These are phyloP conservation scores for Phyllopteryx taeniolatus DNA, from an alignment of 2,113 vertebrate species.

Conservation along the genomic window DNA sequence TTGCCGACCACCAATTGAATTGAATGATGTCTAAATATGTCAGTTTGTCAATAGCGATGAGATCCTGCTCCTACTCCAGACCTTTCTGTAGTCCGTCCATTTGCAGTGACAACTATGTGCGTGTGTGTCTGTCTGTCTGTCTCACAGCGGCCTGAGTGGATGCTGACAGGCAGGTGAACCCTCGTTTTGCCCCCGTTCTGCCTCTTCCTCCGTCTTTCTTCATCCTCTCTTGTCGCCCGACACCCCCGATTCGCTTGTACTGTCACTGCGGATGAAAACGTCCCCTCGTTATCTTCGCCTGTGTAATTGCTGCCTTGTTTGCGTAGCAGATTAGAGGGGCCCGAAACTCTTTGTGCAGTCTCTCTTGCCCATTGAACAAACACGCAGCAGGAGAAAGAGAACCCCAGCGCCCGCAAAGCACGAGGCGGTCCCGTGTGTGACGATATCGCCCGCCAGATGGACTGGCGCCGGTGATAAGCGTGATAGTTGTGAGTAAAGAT, in stretches of 20 bases:
- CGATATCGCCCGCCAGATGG: conserved; percentile 59
- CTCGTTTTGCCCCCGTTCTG: conserved; percentile 55
- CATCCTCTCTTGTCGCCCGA: conserved; percentile 10
- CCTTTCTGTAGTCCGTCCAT: conserved; percentile 36
- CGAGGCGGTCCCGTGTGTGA: conserved; percentile 53
- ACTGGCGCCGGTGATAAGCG: conserved; percentile 64
- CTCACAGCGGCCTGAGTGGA: conserved; percentile 36
- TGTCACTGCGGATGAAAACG: conserved; percentile 75
- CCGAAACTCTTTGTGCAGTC: conserved; percentile 78
- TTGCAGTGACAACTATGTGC: conserved; percentile 36
- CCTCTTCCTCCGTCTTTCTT: conserved; percentile 51
- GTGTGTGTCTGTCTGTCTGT: conserved; percentile 12
- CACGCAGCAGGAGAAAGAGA: conserved; percentile 55
- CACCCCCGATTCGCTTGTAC: conserved; percentile 51
- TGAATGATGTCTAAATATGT: conserved; percentile 39
- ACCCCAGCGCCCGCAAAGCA: conserved; percentile 57
- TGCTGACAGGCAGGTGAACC: conserved; percentile 65
- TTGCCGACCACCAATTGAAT: conserved; percentile 27
- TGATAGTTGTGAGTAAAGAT: conserved; percentile 30
- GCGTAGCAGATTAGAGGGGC: conserved; percentile 77
- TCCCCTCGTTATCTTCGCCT: conserved; percentile 74
- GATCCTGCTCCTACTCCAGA: conserved; percentile 26
- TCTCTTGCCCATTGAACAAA: conserved; percentile 75
- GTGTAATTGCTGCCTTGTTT: conserved; percentile 82
- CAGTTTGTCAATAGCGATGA: conserved; percentile 48